Conservation (phyloP, 2,113 vertebrate species). For the Pseudorectes ferrugineus region DNA sequence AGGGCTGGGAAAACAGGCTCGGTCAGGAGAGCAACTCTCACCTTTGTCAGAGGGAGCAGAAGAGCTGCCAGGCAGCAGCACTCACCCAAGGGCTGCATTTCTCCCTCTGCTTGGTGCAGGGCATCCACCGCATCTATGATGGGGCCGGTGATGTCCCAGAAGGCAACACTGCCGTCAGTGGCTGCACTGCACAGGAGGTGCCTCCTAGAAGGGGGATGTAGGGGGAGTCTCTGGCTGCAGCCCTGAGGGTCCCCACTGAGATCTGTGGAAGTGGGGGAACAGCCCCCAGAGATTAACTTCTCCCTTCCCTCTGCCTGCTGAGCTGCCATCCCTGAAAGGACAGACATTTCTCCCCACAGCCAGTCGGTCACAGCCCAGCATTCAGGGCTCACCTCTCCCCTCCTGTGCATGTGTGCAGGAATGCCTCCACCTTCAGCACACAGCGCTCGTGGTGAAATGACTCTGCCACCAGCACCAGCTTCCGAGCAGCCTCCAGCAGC, state of each 20-base stretch:
- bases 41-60: background rate
- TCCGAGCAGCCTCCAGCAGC: conserved; percentile 70
- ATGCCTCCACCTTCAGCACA: conserved; percentile 85
- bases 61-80: background rate
- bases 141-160: conserved; percentile 83
- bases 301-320: background rate
- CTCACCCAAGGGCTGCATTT: conserved; percentile 55
- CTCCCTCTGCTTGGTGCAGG: background rate
- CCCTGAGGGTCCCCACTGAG: background rate
- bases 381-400: conserved; percentile 71
- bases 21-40: rapidly evolving
- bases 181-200: conserved; percentile 85
- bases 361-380: rapidly evolving
- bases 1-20: conserved; percentile 17
- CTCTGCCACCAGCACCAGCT: conserved; percentile 83
- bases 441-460: conserved; percentile 89
- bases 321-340: rapidly evolving
- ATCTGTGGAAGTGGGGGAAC: background rate
- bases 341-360: background rate
- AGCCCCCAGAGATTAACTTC: rapidly evolving
- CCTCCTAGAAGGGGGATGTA: conserved; percentile 63
- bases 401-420: conserved; percentile 36
- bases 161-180: conserved; percentile 85
- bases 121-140: rapidly evolving
- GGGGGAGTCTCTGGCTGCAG: background rate